A percentile compares a stretch with the other conserved stretches of the same genome.
phyloP scores from a whole-genome alignment of 2,888 invertebrate species.

The Timema cristinae region DNA sequence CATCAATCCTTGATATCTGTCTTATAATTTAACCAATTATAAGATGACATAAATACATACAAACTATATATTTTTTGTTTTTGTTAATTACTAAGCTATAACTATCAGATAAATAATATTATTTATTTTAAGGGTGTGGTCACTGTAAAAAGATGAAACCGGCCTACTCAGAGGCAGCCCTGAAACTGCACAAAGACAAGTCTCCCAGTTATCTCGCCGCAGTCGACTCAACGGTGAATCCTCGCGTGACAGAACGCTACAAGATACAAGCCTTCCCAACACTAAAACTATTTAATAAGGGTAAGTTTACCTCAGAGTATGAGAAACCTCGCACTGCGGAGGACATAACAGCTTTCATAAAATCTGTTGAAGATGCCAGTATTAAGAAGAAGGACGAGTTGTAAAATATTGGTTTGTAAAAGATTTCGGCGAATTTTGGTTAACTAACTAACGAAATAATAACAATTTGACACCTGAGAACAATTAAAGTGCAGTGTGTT shows the following conservation, averaged over 20 bases:
- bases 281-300: constrained; percentile 57
- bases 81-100: no score
- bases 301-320: constrained; percentile 54
- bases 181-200: constrained; percentile 46
- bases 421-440: no score
- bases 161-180: constrained; percentile 57
- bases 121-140: constrained; percentile 60
- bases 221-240: constrained; percentile 63
- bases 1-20: no score
- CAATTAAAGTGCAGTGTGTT: no score
- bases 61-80: no score
- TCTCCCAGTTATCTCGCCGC: constrained; percentile 50
- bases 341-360: constrained; percentile 55
- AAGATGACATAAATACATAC: no score
- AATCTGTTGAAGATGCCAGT: constrained; percentile 29
- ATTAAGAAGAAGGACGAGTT: constrained; percentile 27
- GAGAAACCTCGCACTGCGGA: constrained; percentile 52
- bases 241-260: constrained; percentile 54
- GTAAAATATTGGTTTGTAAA: constrained; percentile 8
- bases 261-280: constrained; percentile 64
- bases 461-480: no score
- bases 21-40: no score
- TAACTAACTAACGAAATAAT: no score
- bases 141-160: constrained; percentile 68
- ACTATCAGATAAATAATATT: neutral